A percentile compares a stretch with the other conserved stretches of the same genome.
Conservation (phyloP, 2,113 vertebrate genomes). For the Chionomys nivalis region DNA sequence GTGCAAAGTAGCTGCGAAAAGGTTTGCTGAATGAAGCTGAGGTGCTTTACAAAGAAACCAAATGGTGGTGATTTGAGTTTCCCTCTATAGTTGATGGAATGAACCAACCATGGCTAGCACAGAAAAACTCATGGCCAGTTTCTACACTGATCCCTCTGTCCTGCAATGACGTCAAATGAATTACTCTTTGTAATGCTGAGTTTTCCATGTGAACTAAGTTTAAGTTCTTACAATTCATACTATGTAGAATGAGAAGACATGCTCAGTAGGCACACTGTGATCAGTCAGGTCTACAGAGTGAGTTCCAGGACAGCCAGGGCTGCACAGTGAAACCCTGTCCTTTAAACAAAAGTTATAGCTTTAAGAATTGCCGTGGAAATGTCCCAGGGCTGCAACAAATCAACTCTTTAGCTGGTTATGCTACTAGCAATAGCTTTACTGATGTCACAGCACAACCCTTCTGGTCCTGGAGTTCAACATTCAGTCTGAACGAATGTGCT, state of each 20-base stretch:
- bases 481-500: conserved; percentile 27
- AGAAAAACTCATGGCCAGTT: background rate
- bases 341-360: background rate
- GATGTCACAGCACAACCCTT: background rate
- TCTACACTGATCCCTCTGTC: background rate
- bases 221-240: background rate
- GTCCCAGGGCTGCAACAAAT: background rate
- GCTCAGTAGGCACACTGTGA: background rate
- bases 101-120: too few species aligned
- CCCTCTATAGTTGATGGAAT: background rate
- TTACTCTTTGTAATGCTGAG: background rate
- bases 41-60: conserved; percentile 39
- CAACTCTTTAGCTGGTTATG: background rate
- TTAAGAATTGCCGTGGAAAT: background rate
- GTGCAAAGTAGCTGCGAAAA: background rate
- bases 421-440: background rate
- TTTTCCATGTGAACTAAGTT: background rate
- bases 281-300: background rate
- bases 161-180: background rate
- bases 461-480: background rate
- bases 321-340: background rate
- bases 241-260: background rate
- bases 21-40: background rate
- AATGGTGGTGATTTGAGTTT: background rate
- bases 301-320: too few species aligned